Conservation (phyloP, 2,888 invertebrate species). For the Pediacus dermestoides region DNA sequence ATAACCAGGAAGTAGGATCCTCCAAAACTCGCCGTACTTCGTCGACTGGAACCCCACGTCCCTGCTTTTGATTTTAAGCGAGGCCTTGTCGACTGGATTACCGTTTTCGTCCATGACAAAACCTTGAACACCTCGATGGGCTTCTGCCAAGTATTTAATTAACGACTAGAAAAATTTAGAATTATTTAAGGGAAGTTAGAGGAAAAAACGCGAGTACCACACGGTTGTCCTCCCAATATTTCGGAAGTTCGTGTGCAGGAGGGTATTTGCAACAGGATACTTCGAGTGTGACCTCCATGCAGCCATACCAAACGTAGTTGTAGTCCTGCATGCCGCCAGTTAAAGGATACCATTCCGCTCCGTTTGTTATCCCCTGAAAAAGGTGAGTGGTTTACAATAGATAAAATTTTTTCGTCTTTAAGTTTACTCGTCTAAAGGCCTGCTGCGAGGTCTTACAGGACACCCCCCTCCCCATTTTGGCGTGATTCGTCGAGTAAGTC, state of each 20-base stretch:
- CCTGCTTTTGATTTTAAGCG: constrained; percentile 73
- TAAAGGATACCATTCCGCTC: constrained; percentile 89
- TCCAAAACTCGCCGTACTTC: constrained; percentile 93
- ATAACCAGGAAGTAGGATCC: constrained; percentile 80
- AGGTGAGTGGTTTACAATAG: neutral
- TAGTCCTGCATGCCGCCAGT: constrained; percentile 93
- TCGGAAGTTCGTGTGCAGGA: constrained; percentile 69
- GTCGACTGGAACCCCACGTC: constrained; percentile 84
- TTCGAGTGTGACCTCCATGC: constrained; percentile 93
- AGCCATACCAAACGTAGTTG: constrained; percentile 89
- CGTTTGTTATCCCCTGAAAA: constrained; percentile 83
- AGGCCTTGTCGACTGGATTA: constrained; percentile 74
- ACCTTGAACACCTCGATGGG: constrained; percentile 85
- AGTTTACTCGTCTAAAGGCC: constrained; percentile 61
- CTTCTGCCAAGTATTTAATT: constrained; percentile 79
- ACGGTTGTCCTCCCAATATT: constrained; percentile 87
- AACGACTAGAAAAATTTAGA: constrained; percentile 59
- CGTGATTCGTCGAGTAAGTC: constrained; percentile 83
- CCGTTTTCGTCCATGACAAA: constrained; percentile 77
- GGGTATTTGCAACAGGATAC: constrained; percentile 95
- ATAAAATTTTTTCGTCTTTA: constrained; percentile 3
- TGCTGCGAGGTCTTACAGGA: constrained; percentile 75
- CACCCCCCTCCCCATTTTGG: constrained; percentile 81
- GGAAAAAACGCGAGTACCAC: constrained; percentile 55
- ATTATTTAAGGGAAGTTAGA: neutral